These are phyloP conservation scores for Tangara arthus DNA, from an alignment of 2,797 vertebrate genomes.

Conservation along the genomic window DNA sequence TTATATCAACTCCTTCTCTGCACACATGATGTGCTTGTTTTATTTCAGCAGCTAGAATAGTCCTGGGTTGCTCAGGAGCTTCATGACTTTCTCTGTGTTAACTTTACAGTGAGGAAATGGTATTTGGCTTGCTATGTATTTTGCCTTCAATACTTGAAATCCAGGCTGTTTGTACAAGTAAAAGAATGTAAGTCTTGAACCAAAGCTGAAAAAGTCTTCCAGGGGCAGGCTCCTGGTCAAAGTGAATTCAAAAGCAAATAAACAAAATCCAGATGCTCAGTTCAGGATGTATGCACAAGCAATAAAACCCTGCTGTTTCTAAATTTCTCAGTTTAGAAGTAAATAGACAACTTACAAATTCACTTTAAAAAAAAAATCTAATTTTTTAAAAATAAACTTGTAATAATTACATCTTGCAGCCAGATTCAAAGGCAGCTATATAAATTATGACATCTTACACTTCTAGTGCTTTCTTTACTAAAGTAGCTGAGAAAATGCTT, in stretches of 20 bases:
- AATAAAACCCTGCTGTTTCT: not conserved
- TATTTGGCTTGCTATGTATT: not conserved
- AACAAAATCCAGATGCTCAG: not conserved
- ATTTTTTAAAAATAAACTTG: not conserved
- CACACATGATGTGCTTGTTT: not conserved
- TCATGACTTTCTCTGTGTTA: not conserved
- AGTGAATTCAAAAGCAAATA: not conserved
- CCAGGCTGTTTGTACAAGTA: not conserved
- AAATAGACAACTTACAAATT: not conserved
- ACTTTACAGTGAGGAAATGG: not conserved
- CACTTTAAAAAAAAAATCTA: not conserved
- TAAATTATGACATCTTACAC: not conserved
- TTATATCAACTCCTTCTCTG: not conserved
- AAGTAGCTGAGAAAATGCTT: not conserved
- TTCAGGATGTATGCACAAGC: not conserved
- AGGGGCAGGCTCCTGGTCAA: not conserved
- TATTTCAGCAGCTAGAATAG: not conserved
- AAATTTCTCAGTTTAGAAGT: not conserved
- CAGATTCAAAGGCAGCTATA: not conserved
- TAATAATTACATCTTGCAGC: not conserved
- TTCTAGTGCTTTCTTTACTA: not conserved
- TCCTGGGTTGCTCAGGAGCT: not conserved
- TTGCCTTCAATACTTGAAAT: not conserved
- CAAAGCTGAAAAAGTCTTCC: not conserved
- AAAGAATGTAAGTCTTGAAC: not conserved